Percentiles rank a stretch among this genome's conserved stretches.
Evolutionary conservation across 2,888 invertebrate species (phyloP).

Genomic region (Nemapogon koenigi): DNA sequence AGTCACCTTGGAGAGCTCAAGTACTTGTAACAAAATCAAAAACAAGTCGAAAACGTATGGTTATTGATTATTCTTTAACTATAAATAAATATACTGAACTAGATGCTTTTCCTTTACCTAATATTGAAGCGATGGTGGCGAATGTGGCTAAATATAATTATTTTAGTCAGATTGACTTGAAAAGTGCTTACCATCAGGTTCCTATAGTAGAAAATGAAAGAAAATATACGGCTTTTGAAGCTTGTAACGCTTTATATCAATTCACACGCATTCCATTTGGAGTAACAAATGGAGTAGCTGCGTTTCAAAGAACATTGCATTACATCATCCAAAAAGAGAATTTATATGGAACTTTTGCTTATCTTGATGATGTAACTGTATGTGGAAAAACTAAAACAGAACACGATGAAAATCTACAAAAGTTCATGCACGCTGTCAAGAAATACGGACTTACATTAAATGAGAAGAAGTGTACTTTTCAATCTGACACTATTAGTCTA

Average conservation of each 20-base stretch:
- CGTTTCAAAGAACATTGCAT: conserved; percentile 2
- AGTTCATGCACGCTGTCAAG: neutral
- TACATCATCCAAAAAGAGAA: conserved; percentile 1
- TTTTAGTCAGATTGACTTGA: neutral
- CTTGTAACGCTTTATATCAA: neutral
- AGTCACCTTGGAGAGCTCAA: conserved; percentile 7
- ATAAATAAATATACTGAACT: conserved; percentile 3
- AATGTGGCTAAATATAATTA: neutral
- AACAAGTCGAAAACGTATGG: neutral
- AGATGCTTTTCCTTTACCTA: conserved; percentile 2
- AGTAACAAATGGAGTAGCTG: neutral
- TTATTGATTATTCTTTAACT: conserved; percentile 3
- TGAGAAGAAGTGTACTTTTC: neutral
- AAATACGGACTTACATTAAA: neutral
- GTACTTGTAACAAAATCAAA: neutral
- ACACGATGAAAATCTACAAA: neutral
- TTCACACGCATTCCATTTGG: conserved; percentile 6
- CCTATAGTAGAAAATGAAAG: neutral
- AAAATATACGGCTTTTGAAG: conserved; percentile 5
- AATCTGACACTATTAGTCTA: neutral
- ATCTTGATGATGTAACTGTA: conserved; percentile 1
- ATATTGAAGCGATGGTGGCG: neutral
- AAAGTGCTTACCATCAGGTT: neutral
- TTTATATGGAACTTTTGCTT: neutral
- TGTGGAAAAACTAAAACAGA: neutral